Percentiles rank a stretch among this genome's conserved stretches.
Conservation (phyloP, 2,113 vertebrate species). For the Lepisosteus osseus region DNA sequence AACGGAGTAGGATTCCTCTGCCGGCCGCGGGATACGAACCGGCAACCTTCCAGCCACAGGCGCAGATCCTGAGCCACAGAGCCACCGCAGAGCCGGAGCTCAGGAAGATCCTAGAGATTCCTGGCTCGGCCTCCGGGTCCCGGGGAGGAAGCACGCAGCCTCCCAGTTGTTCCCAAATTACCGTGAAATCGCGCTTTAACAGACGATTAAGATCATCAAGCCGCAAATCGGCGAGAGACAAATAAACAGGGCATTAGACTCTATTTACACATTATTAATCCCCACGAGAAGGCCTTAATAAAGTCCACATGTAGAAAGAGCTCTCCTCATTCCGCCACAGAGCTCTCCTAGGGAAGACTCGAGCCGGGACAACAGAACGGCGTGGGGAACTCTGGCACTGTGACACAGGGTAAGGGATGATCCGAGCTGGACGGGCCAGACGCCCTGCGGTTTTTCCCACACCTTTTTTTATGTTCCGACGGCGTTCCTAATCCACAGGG, state of each 20-base stretch:
- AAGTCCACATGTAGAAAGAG: slow-evolving; percentile 10
- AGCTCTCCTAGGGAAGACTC: not conserved
- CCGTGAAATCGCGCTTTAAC: slow-evolving; percentile 10
- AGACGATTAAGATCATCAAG: slow-evolving; percentile 7
- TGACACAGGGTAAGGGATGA: too few relatives aligned
- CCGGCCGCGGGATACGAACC: too few relatives aligned
- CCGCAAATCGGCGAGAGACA: slow-evolving; percentile 4
- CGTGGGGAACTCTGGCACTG: too few relatives aligned
- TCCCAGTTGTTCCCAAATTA: slow-evolving; percentile 1
- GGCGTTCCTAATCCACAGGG: too few relatives aligned
- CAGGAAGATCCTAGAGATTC: not conserved
- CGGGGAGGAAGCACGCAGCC: not conserved
- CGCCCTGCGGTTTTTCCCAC: too few relatives aligned
- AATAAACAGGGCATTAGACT: slow-evolving; percentile 11
- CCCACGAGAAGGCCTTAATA: not conserved
- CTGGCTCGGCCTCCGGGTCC: not conserved
- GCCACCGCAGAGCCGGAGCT: too few relatives aligned
- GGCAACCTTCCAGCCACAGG: too few relatives aligned
- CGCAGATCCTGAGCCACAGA: too few relatives aligned
- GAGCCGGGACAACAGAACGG: too few relatives aligned
- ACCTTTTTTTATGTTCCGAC: too few relatives aligned
- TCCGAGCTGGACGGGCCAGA: too few relatives aligned
- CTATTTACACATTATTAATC: slow-evolving; percentile 10
- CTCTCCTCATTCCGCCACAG: not conserved
- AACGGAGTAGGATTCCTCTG: too few relatives aligned